Evolutionary conservation across 2,797 vertebrate species (phyloP).

Genomic region (Limnodromus scolopaceus): DNA sequence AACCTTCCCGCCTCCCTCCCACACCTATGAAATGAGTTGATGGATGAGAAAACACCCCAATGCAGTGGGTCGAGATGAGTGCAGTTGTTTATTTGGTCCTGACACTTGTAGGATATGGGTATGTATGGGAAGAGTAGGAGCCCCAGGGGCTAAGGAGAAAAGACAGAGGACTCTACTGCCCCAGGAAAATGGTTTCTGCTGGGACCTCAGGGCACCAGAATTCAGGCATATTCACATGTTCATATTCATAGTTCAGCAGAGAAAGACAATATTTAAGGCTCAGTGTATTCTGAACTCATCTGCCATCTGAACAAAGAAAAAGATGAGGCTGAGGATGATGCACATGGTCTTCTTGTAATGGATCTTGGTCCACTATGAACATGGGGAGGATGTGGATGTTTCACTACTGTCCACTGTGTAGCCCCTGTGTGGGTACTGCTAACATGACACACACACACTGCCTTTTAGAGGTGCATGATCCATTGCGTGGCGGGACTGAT

Average conservation of each 20-base stretch:
- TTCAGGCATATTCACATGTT: neutral
- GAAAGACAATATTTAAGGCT: neutral
- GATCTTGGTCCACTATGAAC: neutral
- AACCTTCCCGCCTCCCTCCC: neutral
- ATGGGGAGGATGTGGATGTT: neutral
- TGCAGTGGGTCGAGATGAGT: neutral
- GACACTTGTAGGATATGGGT: neutral
- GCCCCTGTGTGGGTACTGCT: neutral
- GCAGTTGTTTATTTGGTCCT: neutral
- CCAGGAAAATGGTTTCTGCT: neutral
- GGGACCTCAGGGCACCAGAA: neutral
- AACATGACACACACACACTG: neutral
- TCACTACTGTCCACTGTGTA: neutral
- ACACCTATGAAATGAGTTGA: neutral
- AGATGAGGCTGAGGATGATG: neutral
- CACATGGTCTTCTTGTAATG: neutral
- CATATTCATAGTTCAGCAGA: neutral
- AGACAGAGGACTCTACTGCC: neutral
- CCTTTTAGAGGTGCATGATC: neutral
- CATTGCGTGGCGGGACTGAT: neutral
- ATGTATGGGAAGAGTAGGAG: neutral
- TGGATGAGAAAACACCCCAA: neutral
- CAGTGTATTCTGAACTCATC: neutral
- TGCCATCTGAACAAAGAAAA: neutral
- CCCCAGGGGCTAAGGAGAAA: neutral